Percentiles rank a stretch among this genome's conserved stretches.
phyloP scores from a whole-genome alignment of 2,113 vertebrate species.

The Hepsetus odoe region DNA sequence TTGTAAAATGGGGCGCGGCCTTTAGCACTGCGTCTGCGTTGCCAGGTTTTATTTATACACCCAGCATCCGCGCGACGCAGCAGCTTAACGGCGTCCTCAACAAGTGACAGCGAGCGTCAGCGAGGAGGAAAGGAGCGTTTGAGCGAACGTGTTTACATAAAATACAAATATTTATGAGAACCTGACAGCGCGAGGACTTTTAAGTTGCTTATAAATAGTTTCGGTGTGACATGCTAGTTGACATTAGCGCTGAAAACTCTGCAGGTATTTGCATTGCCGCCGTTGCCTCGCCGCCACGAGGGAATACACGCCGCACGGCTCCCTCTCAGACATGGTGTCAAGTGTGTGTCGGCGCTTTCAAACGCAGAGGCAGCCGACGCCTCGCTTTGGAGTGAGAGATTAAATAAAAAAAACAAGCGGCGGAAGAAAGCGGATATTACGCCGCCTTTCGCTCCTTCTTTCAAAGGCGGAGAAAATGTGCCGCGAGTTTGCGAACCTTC shows the following conservation, averaged over 20 bases:
- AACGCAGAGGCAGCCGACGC: slow-evolving; percentile 10
- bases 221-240: slow-evolving; percentile 39
- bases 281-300: neutral
- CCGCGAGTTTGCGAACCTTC: neutral
- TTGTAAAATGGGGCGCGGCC: no score
- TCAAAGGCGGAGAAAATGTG: neutral
- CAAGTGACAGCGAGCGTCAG: slow-evolving; percentile 35
- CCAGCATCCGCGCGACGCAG: slow-evolving; percentile 14
- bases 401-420: slow-evolving; percentile 32
- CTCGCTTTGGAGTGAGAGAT: slow-evolving; percentile 19
- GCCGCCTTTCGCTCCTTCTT: slow-evolving; percentile 11
- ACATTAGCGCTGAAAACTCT: slow-evolving; percentile 34
- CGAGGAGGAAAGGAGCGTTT: neutral
- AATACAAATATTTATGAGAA: slow-evolving; percentile 42
- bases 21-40: no score
- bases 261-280: slow-evolving; percentile 20
- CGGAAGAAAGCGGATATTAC: neutral
- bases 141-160: slow-evolving; percentile 6
- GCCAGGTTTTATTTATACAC: neutral
- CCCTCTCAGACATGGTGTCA: neutral
- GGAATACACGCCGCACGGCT: slow-evolving; percentile 11
- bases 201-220: slow-evolving; percentile 39
- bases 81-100: slow-evolving; percentile 1
- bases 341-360: slow-evolving; percentile 21
- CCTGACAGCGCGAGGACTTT: slow-evolving; percentile 38